phyloP scores from a whole-genome alignment of 1,140 invertebrate genomes.

The Octopus bimaculoides region DNA sequence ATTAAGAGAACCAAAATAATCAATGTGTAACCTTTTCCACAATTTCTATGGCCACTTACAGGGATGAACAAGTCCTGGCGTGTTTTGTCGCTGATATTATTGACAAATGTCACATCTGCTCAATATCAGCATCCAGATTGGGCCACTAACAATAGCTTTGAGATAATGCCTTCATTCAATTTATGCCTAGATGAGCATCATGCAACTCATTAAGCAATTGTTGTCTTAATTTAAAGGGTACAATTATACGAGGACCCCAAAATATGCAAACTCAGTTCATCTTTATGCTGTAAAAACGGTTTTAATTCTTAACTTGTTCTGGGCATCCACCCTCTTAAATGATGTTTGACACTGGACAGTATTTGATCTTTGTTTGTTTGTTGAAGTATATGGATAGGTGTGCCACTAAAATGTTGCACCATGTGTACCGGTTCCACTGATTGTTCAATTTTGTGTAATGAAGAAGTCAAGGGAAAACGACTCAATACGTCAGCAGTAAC shows the following conservation, averaged over 20 bases:
- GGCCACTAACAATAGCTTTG: constrained; percentile 58
- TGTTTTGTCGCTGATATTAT: too few species aligned
- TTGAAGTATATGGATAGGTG: not conserved
- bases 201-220: constrained; percentile 55
- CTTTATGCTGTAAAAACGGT: not conserved
- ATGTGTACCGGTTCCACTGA: not conserved
- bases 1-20: too few species aligned
- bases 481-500: too few species aligned
- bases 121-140: constrained; percentile 55
- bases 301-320: not conserved
- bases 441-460: not conserved
- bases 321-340: not conserved
- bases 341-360: not conserved
- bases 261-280: constrained; percentile 19
- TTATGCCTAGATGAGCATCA: constrained; percentile 53
- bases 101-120: too few species aligned
- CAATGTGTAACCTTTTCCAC: too few species aligned
- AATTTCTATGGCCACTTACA: too few species aligned
- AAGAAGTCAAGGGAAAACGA: too few species aligned
- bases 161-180: constrained; percentile 52
- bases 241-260: constrained; percentile 29
- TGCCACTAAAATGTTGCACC: not conserved
- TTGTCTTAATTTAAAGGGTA: too few species aligned
- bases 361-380: not conserved
- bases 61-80: too few species aligned